Conservation (phyloP, 2,113 vertebrate genomes). For the Oxyruncus cristatus region DNA sequence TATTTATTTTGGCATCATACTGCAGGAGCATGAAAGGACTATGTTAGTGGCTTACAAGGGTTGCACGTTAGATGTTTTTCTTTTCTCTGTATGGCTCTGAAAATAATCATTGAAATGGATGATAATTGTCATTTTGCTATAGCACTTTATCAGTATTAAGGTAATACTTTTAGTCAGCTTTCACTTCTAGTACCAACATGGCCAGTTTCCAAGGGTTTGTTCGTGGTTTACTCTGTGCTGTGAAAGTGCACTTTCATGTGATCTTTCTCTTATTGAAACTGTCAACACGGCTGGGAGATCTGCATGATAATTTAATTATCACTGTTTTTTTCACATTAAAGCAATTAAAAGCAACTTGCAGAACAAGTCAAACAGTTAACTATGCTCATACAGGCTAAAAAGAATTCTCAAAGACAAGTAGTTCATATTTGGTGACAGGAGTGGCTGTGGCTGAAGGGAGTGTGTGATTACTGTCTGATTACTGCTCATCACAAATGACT, state of each 20-base stretch:
- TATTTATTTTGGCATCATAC: background rate
- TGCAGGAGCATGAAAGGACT: background rate
- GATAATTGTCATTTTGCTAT: background rate
- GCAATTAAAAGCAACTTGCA: constrained; percentile 52
- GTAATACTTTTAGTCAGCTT: background rate
- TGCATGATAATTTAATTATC: constrained; percentile 61
- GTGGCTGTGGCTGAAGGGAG: background rate
- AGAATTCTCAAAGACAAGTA: background rate
- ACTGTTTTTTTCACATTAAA: constrained; percentile 36
- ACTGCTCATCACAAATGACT: background rate
- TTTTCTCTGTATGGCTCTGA: background rate
- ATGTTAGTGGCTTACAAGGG: background rate
- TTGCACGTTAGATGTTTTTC: background rate
- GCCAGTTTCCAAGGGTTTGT: background rate
- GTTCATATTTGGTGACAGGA: background rate
- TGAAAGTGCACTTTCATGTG: background rate
- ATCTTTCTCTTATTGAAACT: background rate
- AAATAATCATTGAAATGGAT: background rate
- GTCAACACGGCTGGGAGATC: background rate
- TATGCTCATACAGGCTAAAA: background rate
- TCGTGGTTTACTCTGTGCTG: background rate
- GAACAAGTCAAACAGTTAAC: constrained; percentile 53
- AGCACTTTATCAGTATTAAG: background rate
- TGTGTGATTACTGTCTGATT: background rate
- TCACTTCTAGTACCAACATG: background rate